These are phyloP conservation scores for Cervus canadensis DNA, from an alignment of 2,113 vertebrate species.

Conservation along the genomic window DNA sequence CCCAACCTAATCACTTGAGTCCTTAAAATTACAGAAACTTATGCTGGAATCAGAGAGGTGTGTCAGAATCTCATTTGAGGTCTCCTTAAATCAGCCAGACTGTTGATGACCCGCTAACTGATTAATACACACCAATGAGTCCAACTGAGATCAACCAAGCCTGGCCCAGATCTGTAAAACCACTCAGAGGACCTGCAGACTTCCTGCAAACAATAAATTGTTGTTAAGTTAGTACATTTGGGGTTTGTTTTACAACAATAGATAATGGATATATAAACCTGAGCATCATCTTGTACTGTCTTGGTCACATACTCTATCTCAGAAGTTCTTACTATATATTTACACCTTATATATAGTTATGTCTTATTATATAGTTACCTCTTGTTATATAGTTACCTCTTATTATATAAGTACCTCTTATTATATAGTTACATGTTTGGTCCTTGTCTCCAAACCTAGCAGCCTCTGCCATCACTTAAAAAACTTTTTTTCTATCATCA, in stretches of 20 bases:
- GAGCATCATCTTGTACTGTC: neutral
- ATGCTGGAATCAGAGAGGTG: too few relatives aligned
- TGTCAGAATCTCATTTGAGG: neutral
- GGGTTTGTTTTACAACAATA: neutral
- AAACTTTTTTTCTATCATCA: neutral
- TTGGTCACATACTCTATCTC: neutral
- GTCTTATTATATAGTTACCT: neutral
- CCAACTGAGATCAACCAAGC: neutral
- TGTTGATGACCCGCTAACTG: neutral
- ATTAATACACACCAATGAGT: neutral
- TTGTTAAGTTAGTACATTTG: neutral
- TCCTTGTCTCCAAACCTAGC: neutral
- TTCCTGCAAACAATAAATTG: neutral
- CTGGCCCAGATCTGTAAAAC: neutral
- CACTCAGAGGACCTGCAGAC: neutral
- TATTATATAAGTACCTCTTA: neutral
- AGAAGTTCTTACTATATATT: neutral
- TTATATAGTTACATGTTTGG: neutral
- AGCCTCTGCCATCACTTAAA: neutral
- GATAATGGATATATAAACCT: neutral
- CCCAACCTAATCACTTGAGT: too few relatives aligned
- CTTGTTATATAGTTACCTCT: neutral
- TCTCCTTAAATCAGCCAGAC: neutral
- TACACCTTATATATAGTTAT: neutral
- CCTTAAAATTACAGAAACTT: too few relatives aligned